Evolutionary conservation across 2,797 vertebrate genomes (phyloP).

Genomic region (Liasis olivaceus): DNA sequence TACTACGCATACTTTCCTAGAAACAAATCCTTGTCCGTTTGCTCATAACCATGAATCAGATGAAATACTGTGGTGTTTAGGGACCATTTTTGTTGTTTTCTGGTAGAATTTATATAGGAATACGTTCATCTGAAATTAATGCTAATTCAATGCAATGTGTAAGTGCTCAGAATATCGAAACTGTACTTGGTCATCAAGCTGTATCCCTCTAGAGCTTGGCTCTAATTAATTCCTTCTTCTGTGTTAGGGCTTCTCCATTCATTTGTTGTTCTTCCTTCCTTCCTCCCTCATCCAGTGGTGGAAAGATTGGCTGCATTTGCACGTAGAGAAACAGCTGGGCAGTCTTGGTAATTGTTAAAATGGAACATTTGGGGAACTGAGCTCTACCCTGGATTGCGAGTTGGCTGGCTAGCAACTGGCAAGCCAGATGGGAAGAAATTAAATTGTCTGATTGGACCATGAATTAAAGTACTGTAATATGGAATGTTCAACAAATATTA

Average conservation of each 20-base stretch:
- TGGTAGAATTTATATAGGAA: not conserved
- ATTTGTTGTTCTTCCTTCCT: not conserved
- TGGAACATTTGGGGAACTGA: slow-evolving; percentile 25
- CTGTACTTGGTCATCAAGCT: not conserved
- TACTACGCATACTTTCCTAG: not conserved
- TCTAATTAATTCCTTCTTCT: not conserved
- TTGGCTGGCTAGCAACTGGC: slow-evolving; percentile 43
- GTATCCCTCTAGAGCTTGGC: not conserved
- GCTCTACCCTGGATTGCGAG: slow-evolving; percentile 32
- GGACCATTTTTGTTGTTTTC: not conserved
- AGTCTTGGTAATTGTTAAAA: slow-evolving; percentile 46
- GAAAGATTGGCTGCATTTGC: slow-evolving; percentile 9
- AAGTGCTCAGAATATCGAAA: not conserved
- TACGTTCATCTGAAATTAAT: not conserved
- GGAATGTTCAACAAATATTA: not conserved
- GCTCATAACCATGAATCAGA: not conserved
- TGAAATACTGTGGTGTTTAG: not conserved
- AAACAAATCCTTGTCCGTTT: not conserved
- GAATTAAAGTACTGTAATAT: slow-evolving; percentile 51
- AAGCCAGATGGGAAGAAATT: slow-evolving; percentile 65
- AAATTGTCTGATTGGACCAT: slow-evolving; percentile 50
- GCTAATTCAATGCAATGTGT: not conserved
- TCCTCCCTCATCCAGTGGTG: not conserved
- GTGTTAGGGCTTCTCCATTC: not conserved
- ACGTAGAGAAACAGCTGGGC: slow-evolving; percentile 12